These are phyloP conservation scores for Argyresthia albistria DNA, from an alignment of 2,888 invertebrate species.

Conservation along the genomic window DNA sequence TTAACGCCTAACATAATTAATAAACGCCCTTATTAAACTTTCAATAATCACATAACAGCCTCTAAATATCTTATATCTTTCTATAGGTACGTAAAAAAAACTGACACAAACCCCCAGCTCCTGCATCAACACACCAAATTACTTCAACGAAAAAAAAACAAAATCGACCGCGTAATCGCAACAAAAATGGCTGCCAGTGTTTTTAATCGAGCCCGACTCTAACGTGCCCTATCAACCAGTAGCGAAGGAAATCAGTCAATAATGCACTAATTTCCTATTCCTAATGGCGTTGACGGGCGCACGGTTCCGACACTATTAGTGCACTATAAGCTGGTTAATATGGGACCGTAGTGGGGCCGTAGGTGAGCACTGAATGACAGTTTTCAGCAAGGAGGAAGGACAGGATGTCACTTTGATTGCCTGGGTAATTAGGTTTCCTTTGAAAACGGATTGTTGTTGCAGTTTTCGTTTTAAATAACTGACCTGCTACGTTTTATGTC, in stretches of 20 bases:
- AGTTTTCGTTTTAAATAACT: too few species aligned
- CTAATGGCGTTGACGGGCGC: slow-evolving; percentile 52
- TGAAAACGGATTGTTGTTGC: too few species aligned
- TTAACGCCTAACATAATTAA: too few species aligned
- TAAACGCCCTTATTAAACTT: too few species aligned
- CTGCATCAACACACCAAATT: not conserved
- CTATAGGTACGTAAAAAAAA: not conserved
- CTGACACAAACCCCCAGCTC: not conserved
- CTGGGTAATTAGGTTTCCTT: too few species aligned
- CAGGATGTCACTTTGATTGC: too few species aligned
- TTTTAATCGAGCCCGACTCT: slow-evolving; percentile 45
- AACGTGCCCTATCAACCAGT: slow-evolving; percentile 54
- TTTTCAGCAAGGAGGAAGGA: too few species aligned
- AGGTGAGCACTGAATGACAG: too few species aligned
- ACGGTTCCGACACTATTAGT: slow-evolving; percentile 7
- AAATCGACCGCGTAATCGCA: slow-evolving; percentile 12
- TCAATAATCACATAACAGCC: too few species aligned
- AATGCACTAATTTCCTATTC: slow-evolving; percentile 71
- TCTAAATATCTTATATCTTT: too few species aligned
- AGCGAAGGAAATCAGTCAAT: slow-evolving; percentile 71
- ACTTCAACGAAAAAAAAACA: not conserved
- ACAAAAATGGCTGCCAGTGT: slow-evolving; percentile 19
- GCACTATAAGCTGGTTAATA: not conserved
- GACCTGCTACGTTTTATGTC: too few species aligned
- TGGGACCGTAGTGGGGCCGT: too few species aligned